Evolutionary conservation across 2,113 vertebrate species (phyloP), one percentile per base, ranked within the genome.

Genomic region (Balaenoptera acutorostrata): DNA sequence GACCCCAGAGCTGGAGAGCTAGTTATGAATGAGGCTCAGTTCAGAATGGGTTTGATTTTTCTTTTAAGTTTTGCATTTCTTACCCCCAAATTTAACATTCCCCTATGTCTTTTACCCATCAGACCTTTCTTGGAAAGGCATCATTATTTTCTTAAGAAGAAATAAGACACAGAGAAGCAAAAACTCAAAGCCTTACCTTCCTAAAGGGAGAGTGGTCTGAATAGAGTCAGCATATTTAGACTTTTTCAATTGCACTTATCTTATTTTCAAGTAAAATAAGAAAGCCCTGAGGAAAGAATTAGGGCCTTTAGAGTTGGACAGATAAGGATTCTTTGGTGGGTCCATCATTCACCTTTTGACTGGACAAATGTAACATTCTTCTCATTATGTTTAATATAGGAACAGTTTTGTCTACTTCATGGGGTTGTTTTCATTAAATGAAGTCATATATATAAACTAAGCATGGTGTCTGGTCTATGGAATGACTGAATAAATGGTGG

Each of bases 241-340:
- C 15, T 33, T 69, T 95, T 97, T 91, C 61, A 96, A 18, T 69
- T 77, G 36, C 9, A 90, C 4, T 25, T 89, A 68, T 78, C 95
- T 88, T 93, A 63, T 93, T 96, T 97, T 89, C n/a, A 81, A 84
- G 71, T 96, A 84, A 66, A 84, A 81, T 88, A 95, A 95, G 52
- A 59, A 92, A 63, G 1, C 41, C 41, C 68, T 95, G 52, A 77
- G 39, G 29, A 93, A 92, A 52, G 36, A 88, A 61, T 21, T 84
- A 63, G 55, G 7, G 13, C 13, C 27, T 71, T 90, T 46, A 88
- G 49, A 77, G 11, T 91, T 94, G 72, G 15, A 77, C 20, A 75
- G 23, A 41, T 78, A 94, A 82, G n/a, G 59, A 75, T 88, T 90
- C 31, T 57, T 36, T 21, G 1, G 13, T 64, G 29, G 57, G 21